A percentile compares a stretch with the other conserved stretches of the same genome.
phyloP scores from a whole-genome alignment of 2,113 vertebrate species.

The Muntiacus muntjak region DNA sequence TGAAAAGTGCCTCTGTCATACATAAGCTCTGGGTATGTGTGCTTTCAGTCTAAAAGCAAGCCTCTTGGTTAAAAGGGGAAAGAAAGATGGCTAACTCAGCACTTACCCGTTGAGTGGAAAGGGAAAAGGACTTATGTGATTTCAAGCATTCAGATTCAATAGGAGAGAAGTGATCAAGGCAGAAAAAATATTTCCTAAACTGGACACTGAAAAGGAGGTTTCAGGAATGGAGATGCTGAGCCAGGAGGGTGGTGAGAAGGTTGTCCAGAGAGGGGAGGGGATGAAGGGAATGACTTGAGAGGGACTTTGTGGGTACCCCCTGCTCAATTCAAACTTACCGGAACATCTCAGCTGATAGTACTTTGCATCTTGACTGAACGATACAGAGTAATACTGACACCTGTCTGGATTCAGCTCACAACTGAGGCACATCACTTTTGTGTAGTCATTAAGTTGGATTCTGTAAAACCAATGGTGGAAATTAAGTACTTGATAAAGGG shows the following conservation, averaged over 20 bases:
- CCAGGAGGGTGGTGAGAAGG: neutral
- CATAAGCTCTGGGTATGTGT: neutral
- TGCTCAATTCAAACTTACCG: constrained; percentile 83
- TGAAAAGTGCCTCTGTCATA: neutral
- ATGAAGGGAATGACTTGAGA: neutral
- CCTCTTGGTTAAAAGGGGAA: neutral
- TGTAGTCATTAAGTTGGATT: constrained; percentile 78
- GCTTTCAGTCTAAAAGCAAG: neutral
- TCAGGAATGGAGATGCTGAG: neutral
- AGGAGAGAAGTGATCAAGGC: neutral
- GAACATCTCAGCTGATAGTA: constrained; percentile 93
- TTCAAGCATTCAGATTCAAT: neutral
- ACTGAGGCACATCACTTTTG: constrained; percentile 85
- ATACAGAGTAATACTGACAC: constrained; percentile 92
- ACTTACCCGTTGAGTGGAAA: neutral
- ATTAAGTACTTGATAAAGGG: constrained; percentile 28
- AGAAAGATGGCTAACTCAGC: neutral
- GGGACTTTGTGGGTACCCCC: rapidly evolving
- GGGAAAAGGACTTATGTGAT: neutral
- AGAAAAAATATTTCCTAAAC: neutral
- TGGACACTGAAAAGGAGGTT: neutral
- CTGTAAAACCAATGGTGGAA: constrained; percentile 77
- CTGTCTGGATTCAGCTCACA: constrained; percentile 85
- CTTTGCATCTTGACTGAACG: constrained; percentile 88
- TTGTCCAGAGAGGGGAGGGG: neutral